Conservation (phyloP, 2,113 vertebrate genomes). For the Diadophis punctatus region DNA sequence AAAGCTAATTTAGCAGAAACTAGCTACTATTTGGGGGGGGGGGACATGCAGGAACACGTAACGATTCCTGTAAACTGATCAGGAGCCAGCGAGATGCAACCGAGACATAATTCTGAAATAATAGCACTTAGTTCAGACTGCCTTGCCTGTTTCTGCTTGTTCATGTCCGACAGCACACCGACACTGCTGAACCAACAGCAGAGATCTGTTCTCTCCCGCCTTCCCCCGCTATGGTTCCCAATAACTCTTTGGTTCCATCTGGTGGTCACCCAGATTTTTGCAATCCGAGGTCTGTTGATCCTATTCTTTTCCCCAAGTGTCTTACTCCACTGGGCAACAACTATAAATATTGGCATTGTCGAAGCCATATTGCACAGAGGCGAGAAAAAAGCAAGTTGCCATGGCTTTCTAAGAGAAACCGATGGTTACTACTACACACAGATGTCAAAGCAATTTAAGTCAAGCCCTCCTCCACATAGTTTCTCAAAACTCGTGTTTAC, state of each 20-base stretch:
- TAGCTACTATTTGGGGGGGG: no score
- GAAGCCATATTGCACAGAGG: constrained; percentile 17
- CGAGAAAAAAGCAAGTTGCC: constrained; percentile 15
- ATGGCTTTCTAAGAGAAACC: background rate
- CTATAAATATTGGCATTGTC: background rate
- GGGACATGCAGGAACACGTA: background rate
- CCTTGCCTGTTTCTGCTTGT: background rate
- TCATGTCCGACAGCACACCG: background rate
- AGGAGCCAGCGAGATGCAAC: background rate
- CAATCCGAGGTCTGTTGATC: background rate
- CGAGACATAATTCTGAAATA: background rate
- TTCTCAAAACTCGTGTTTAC: background rate
- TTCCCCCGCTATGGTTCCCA: background rate
- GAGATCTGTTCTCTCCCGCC: background rate
- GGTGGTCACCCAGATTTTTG: background rate
- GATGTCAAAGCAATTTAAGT: constrained; percentile 16
- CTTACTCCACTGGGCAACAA: background rate
- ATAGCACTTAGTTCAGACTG: background rate
- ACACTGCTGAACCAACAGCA: background rate
- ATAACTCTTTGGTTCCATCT: background rate
- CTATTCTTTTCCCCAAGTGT: background rate
- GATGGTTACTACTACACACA: background rate
- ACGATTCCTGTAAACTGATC: background rate
- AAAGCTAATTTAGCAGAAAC: background rate
- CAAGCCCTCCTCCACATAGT: background rate